These are phyloP conservation scores for Drosophila neotestacea DNA, from an alignment of 2,888 invertebrate genomes.

Conservation along the genomic window DNA sequence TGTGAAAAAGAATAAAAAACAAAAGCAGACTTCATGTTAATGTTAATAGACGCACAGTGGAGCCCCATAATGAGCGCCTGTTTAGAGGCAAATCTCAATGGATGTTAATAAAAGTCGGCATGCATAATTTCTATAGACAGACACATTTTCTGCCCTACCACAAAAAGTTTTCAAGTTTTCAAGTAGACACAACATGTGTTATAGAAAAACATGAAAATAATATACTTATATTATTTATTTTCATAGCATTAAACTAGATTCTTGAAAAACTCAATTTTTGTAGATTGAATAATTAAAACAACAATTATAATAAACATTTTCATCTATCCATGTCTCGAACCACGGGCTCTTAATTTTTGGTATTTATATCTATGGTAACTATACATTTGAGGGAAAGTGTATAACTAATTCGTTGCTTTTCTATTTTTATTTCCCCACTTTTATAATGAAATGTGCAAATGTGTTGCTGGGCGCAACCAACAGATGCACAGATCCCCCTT, in stretches of 20 bases:
- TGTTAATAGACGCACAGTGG: conserved; percentile 61
- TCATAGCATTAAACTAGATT: no score
- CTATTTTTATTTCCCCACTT: conserved; percentile 13
- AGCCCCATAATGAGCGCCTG: conserved; percentile 65
- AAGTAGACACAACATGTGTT: not conserved
- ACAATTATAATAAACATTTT: no score
- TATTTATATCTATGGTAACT: no score
- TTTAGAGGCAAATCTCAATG: conserved; percentile 63
- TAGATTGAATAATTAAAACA: no score
- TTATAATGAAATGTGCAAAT: conserved; percentile 68
- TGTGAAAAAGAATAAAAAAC: conserved; percentile 20
- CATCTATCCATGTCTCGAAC: no score
- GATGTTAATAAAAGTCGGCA: conserved; percentile 63
- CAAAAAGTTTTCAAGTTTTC: not conserved
- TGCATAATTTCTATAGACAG: conserved; percentile 15
- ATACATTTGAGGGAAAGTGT: not conserved
- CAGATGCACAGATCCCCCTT: conserved; percentile 11
- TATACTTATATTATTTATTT: no score
- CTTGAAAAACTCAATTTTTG: no score
- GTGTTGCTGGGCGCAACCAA: conserved; percentile 34
- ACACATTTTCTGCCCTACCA: conserved; percentile 11
- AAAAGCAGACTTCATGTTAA: conserved; percentile 62
- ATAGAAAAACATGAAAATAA: no score
- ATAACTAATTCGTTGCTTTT: conserved; percentile 12
- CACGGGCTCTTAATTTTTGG: no score